A percentile compares a stretch with the other conserved stretches of the same genome.
These are phyloP conservation scores for Peromyscus polionotus DNA, from an alignment of 2,113 vertebrate genomes.

Conservation along the genomic window DNA sequence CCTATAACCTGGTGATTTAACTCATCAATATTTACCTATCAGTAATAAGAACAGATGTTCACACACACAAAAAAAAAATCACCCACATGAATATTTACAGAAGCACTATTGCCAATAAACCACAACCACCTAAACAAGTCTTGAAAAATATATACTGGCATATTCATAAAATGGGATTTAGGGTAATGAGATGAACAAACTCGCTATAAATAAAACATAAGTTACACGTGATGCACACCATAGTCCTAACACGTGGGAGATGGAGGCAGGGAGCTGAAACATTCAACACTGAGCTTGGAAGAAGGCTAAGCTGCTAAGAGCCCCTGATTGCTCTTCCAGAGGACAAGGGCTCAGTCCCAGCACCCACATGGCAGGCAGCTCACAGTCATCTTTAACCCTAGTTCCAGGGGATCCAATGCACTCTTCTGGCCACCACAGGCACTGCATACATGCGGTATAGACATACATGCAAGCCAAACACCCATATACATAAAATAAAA, in stretches of 20 bases:
- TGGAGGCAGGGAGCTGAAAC: not conserved
- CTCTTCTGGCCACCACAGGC: not conserved
- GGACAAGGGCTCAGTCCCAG: not conserved
- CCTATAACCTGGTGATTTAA: not conserved
- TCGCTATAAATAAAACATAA: not conserved
- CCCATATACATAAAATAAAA: not conserved
- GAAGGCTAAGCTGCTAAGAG: not conserved
- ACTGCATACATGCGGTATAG: not conserved
- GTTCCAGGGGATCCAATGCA: not conserved
- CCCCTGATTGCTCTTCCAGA: not conserved
- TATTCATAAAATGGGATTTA: conserved; percentile 19
- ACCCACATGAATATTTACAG: not conserved
- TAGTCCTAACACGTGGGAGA: not conserved
- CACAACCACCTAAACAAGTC: not conserved
- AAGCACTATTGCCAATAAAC: not conserved
- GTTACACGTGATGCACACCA: too few species aligned
- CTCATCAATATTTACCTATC: not conserved
- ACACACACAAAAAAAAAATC: not conserved
- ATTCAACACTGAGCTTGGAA: not conserved
- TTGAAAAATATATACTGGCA: not conserved
- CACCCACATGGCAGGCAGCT: not conserved
- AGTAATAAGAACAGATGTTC: not conserved
- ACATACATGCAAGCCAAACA: not conserved
- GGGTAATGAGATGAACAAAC: not conserved
- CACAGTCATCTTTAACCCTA: not conserved